Evolutionary conservation across 2,888 invertebrate species (phyloP), one percentile per base, ranked within the genome.

Genomic region (Plutella xylostella): DNA sequence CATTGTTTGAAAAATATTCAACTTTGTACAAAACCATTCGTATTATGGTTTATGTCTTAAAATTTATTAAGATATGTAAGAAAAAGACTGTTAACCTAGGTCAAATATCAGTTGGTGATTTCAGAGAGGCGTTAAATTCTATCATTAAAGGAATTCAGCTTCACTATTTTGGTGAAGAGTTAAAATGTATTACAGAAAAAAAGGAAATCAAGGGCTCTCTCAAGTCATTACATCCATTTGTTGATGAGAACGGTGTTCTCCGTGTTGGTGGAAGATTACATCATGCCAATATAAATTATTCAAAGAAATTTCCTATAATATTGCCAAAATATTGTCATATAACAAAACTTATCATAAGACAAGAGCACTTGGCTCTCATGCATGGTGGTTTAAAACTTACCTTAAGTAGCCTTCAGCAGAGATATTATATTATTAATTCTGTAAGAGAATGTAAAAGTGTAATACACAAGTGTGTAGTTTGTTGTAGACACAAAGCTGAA

Each of bases 241-340:
- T 33, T 14, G 33, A 33, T 33, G 15, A 14, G 3, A n/a, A 33
- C n/a, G 33, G 33, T n/a, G 14, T 33, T 33, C 15, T 33, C 14
- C 33, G 33, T 33, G 33, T 33, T 3, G 6, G 33, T 14, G 33
- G 14, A 3, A 33, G 33, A 33, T 33, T 33, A 15, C 33, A 33
- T 33, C 12, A 33, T 14, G 33, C 33, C 5, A 14, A 33, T 15
- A 14, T 33, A 14, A n/a, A 33, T 14, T 33, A 33, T 33, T 33
- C 33, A 7, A n/a, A 33, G 14, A 33, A 33, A 33, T 3, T 7
- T 28, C 48, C 50, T 7, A 40, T 45, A 14, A 45, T 48, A 11
- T 33, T 48, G 9, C 45, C 50, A 9, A 50, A 48, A 25, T 6
- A 30, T 18, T 48, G 34, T 25, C 21, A 42, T 31, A 25, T 50